Evolutionary conservation across 2,888 invertebrate species (phyloP), one percentile per base, ranked within the genome.

Genomic region (Trissolcus brochymenae): DNA sequence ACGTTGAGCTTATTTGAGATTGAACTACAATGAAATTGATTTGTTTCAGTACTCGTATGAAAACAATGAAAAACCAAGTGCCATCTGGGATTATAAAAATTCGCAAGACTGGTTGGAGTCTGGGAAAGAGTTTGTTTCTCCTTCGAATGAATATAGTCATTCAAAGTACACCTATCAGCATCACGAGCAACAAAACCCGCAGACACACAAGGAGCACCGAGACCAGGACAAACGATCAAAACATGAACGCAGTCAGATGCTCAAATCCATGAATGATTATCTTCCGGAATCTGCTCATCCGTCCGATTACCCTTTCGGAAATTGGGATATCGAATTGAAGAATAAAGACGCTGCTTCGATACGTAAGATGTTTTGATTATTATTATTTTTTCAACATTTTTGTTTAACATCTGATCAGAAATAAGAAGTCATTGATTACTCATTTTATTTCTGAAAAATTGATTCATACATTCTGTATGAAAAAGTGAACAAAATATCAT

Each of bases 241-340:
- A 4, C 6, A 16, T 40, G 46, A 46, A 46, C 46, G 46, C n/a
- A 46, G 46, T 11, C 46, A 46, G 13, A 19, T 55, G 29, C 51
- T 54, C 17, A 67, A 67, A 19, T 40, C 61, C 6, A 9, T 54
- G 6, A 55, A 35, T 6, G 61, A 70, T 16, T 70, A 25, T 61
- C 9, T 41, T 0, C 17, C 46, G 11, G 60, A 68, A 13, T 60
- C 68, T 16, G 29, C 29, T n/a, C 4, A 29, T 17, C 29, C 49
- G 2, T 21, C 62, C 4, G 72, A 72, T 46, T 65, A 57, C 14
- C 46, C 57, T 3, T 59, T 54, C 14, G 59, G 35, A 2, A 59
- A 46, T 14, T 72, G 72, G 72, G 72, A 72, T 4, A 6, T 16
- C 59, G 72, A 72, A 0, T n/a, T 16, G 46, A 72, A 72, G 19